Conservation (phyloP, 2,113 vertebrate genomes). For the Enhydra lutris region DNA sequence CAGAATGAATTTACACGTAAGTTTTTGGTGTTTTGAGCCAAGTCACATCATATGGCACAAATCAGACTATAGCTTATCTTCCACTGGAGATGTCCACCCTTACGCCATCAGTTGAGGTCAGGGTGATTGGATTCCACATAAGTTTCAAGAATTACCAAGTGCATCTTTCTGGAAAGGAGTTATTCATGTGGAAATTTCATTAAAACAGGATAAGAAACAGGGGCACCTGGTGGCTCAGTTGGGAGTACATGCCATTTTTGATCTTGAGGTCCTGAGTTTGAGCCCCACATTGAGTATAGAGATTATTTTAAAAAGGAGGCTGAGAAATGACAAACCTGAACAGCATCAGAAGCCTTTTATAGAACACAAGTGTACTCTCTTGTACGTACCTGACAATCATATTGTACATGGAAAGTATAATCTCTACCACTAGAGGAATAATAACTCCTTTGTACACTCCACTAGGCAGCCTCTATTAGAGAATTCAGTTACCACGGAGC, state of each 20-base stretch:
- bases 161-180: not conserved
- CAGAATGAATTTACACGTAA: not conserved
- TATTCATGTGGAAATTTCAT: slow-evolving; percentile 8
- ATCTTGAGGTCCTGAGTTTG: not conserved
- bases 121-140: not conserved
- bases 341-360: not conserved
- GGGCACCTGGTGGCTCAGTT: not conserved
- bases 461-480: not conserved
- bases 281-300: not conserved
- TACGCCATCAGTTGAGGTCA: not conserved
- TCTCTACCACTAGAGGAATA: not conserved
- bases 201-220: not conserved
- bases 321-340: not conserved
- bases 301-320: not conserved
- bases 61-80: not conserved
- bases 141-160: not conserved
- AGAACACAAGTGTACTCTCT: not conserved
- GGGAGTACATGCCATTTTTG: not conserved
- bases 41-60: not conserved
- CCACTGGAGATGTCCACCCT: not conserved
- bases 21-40: not conserved
- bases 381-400: not conserved
- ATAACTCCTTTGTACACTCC: not conserved
- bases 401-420: not conserved
- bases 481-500: not conserved